A percentile compares a stretch with the other conserved stretches of the same genome.
These are phyloP conservation scores for Tolypeutes matacus DNA, from an alignment of 2,797 vertebrate genomes.

Conservation along the genomic window DNA sequence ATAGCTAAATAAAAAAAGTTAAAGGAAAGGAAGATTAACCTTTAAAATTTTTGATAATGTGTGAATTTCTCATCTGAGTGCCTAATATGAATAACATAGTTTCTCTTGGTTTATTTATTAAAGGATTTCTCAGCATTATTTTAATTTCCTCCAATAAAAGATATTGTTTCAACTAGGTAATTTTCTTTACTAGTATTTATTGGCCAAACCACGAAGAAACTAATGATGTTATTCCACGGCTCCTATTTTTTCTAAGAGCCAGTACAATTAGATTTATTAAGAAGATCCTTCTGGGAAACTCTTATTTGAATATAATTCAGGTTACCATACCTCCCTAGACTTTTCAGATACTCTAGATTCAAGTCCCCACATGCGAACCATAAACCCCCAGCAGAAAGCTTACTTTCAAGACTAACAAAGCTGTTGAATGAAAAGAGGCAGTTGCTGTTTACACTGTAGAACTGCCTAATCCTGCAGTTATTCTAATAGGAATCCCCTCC, in stretches of 20 bases:
- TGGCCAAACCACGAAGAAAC: slow-evolving; percentile 68
- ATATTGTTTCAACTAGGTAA: slow-evolving; percentile 48
- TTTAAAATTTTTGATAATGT: slow-evolving; percentile 57
- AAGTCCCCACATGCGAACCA: not conserved
- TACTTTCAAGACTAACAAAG: slow-evolving; percentile 39
- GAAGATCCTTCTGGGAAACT: not conserved
- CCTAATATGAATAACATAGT: slow-evolving; percentile 45
- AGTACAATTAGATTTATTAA: slow-evolving; percentile 45
- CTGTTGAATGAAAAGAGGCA: not conserved
- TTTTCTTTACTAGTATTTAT: slow-evolving; percentile 71
- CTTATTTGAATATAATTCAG: not conserved
- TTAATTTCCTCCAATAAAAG: slow-evolving; percentile 73
- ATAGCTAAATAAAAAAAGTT: slow-evolving; percentile 21
- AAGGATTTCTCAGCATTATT: not conserved
- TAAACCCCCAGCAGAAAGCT: not conserved
- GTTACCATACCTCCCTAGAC: not conserved
- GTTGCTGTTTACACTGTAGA: not conserved
- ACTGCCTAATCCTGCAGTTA: not conserved
- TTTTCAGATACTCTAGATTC: slow-evolving; percentile 25
- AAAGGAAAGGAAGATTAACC: slow-evolving; percentile 1
- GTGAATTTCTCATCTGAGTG: slow-evolving; percentile 13
- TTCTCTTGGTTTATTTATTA: slow-evolving; percentile 54
- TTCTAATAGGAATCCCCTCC: not conserved
- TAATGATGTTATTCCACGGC: slow-evolving; percentile 23
- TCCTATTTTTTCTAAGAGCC: slow-evolving; percentile 4